A percentile compares a stretch with the other conserved stretches of the same genome.
phyloP scores from a whole-genome alignment of 2,797 vertebrate genomes.

The Typhlichthys eigenmanni region DNA sequence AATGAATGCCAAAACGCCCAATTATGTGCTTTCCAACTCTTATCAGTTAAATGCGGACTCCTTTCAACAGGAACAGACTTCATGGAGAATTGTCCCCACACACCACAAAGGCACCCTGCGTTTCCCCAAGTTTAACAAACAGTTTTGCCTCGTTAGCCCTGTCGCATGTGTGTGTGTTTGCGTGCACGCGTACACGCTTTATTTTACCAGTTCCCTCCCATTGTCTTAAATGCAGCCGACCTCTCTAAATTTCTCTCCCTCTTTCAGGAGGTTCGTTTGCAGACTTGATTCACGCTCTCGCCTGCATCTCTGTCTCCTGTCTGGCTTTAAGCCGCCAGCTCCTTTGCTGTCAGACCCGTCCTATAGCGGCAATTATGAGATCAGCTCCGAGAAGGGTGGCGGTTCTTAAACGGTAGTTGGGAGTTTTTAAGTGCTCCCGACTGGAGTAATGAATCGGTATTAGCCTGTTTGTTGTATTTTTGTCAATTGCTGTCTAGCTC shows the following conservation, averaged over 20 bases:
- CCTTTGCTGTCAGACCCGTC: conserved; percentile 51
- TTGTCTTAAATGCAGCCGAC: too few species aligned
- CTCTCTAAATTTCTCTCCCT: conserved; percentile 14
- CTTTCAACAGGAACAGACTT: too few species aligned
- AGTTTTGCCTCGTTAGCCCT: too few species aligned
- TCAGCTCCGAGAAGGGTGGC: conserved; percentile 51
- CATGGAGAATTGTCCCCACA: too few species aligned
- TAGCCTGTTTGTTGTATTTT: conserved; percentile 42
- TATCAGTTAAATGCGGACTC: too few species aligned
- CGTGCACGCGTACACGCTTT: too few species aligned
- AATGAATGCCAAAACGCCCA: not conserved
- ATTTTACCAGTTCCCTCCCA: too few species aligned
- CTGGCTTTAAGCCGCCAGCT: conserved; percentile 57
- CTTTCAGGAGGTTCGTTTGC: conserved; percentile 12
- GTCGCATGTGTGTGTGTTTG: too few species aligned
- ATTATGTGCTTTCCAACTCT: not conserved
- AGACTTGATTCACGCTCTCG: conserved; percentile 31
- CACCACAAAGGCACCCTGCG: too few species aligned
- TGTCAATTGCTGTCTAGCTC: conserved; percentile 11
- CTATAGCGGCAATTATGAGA: conserved; percentile 67
- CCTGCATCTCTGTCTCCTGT: conserved; percentile 46
- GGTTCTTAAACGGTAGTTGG: conserved; percentile 62
- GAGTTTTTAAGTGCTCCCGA: conserved; percentile 27
- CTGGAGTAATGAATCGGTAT: conserved; percentile 38
- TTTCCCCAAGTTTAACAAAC: too few species aligned